Evolutionary conservation across 1,140 invertebrate species (phyloP).

Genomic region (Scaptomyza graminum): DNA sequence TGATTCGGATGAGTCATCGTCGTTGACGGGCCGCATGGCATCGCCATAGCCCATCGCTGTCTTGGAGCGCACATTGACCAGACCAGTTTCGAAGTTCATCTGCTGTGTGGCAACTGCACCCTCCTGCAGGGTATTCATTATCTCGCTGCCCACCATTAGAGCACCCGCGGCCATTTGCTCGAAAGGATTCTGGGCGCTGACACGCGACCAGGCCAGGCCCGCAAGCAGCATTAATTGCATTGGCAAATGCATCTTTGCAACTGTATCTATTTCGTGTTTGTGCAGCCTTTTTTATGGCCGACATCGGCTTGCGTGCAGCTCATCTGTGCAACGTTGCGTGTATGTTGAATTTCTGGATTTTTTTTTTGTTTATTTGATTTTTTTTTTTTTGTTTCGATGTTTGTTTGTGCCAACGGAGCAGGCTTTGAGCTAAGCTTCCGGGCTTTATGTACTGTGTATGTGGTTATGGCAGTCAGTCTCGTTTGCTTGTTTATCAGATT

Average conservation of each 20-base stretch:
- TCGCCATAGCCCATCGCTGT: constrained; percentile 57
- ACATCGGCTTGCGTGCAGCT: constrained; percentile 30
- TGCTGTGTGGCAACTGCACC: constrained; percentile 38
- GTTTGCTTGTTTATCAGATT: constrained; percentile 32
- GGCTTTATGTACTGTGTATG: neutral
- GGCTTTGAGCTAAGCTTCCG: constrained; percentile 2
- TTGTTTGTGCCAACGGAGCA: neutral
- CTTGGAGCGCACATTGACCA: constrained; percentile 53
- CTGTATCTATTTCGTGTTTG: neutral
- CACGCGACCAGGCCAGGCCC: neutral
- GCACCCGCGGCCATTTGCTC: constrained; percentile 52
- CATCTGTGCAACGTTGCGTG: constrained; percentile 13
- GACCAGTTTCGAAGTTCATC: constrained; percentile 49
- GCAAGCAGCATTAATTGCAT: constrained; percentile 22
- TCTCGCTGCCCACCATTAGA: constrained; percentile 43
- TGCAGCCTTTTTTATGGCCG: constrained; percentile 40
- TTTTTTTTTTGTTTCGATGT: neutral
- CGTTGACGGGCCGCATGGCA: constrained; percentile 49
- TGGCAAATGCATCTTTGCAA: constrained; percentile 25
- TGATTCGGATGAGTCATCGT: constrained; percentile 42
- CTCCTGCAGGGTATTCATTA: constrained; percentile 50
- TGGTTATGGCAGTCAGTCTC: constrained; percentile 26
- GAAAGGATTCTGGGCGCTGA: constrained; percentile 38
- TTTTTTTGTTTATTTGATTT: neutral
- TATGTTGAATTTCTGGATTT: constrained; percentile 24